Evolutionary conservation across 2,113 vertebrate genomes (phyloP).

Genomic region (Orycteropus afer): DNA sequence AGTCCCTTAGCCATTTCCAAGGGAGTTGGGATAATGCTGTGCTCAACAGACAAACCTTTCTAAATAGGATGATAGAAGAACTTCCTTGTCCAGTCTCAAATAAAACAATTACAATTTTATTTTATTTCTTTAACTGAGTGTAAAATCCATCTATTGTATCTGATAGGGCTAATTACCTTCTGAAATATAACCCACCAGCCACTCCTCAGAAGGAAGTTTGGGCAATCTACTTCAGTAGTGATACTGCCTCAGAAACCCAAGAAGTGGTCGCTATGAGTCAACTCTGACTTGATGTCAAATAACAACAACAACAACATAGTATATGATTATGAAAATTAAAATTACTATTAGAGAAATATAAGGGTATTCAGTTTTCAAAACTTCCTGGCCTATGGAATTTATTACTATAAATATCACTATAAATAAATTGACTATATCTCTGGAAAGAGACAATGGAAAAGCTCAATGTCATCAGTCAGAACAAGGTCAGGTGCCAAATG

Average conservation of each 20-base stretch:
- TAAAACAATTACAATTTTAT: neutral
- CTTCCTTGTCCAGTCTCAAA: neutral
- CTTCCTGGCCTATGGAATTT: neutral
- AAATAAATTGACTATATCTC: neutral
- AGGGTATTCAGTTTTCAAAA: neutral
- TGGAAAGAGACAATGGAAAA: no score
- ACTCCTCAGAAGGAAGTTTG: no score
- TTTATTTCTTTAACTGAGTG: neutral
- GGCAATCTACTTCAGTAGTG: no score
- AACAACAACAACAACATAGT: no score
- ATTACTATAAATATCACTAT: neutral
- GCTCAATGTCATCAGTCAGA: no score
- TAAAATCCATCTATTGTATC: neutral
- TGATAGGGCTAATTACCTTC: neutral
- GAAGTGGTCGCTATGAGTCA: no score
- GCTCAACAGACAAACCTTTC: conserved; percentile 41
- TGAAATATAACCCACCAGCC: neutral
- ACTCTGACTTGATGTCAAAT: no score
- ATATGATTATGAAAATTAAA: conserved; percentile 6
- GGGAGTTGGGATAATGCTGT: conserved; percentile 58
- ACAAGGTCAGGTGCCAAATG: no score
- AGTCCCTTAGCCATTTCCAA: conserved; percentile 74
- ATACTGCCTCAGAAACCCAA: no score
- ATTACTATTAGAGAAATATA: neutral
- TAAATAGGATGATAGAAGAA: neutral